phyloP scores from a whole-genome alignment of 1,140 invertebrate genomes.

The Coboldia fuscipes region DNA sequence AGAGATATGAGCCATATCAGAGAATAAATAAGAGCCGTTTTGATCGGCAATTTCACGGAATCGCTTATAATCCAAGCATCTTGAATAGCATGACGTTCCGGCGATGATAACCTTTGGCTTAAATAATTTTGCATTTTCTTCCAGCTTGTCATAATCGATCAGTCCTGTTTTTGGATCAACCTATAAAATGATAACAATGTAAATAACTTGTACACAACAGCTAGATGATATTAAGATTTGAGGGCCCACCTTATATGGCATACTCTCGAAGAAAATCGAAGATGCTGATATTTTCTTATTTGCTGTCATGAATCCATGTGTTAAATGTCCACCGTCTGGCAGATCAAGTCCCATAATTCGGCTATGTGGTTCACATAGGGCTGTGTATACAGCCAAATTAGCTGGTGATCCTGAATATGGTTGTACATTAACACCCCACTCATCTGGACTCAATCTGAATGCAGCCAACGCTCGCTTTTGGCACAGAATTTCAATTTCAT shows the following conservation, averaged over 20 bases:
- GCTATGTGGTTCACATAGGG: slow-evolving; percentile 70
- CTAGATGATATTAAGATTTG: too few relatives aligned
- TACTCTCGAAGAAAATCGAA: slow-evolving; percentile 94
- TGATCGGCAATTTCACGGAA: slow-evolving; percentile 79
- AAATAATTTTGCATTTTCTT: slow-evolving; percentile 64
- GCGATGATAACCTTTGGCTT: slow-evolving; percentile 89
- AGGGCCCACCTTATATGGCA: slow-evolving; percentile 96
- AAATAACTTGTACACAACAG: slow-evolving; percentile 12
- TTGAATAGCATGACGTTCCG: slow-evolving; percentile 73
- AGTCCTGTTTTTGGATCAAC: slow-evolving; percentile 62
- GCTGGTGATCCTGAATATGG: slow-evolving; percentile 93
- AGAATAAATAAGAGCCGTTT: slow-evolving; percentile 69
- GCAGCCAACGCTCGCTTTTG: slow-evolving; percentile 73
- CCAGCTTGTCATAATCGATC: slow-evolving; percentile 84
- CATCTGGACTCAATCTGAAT: slow-evolving; percentile 49
- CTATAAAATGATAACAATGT: slow-evolving; percentile 16
- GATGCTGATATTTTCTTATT: slow-evolving; percentile 91
- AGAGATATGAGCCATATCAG: slow-evolving; percentile 91
- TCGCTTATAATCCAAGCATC: slow-evolving; percentile 66
- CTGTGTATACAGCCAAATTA: slow-evolving; percentile 93
- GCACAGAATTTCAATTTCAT: slow-evolving; percentile 76
- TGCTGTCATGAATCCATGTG: slow-evolving; percentile 81
- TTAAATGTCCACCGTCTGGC: slow-evolving; percentile 91
- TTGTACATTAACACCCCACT: slow-evolving; percentile 98
- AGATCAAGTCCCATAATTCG: slow-evolving; percentile 93